Base-by-base conservation (phyloP, 2,797 vertebrate genomes). In the Anas flavirostris region DNA sequence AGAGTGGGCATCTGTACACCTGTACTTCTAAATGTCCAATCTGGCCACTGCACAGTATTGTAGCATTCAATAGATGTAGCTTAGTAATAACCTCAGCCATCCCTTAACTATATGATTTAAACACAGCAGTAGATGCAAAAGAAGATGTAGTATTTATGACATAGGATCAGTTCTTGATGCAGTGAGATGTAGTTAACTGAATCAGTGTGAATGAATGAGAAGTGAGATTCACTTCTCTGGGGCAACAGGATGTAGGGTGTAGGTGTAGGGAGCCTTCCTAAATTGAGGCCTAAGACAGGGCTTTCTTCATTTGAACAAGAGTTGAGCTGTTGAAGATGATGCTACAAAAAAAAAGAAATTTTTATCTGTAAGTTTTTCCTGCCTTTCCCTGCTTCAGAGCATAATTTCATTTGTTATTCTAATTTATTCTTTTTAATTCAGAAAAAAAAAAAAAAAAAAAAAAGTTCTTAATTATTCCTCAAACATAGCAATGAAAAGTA, bases 341-440 rank as follows among this genome's bases (percentile, higher is more conserved):
- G 31, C 31, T 79, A 73, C 22, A 43, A 90, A 9, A 43, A 41
- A 6, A 46, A 52, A 37, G 11, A 74, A 18, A 44, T 33, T 58
- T 92, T 31, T 79, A 31, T 41, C 18, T 64, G 16, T 68, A 68
- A 72, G 21, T 55, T 90, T 8, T 60, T 52, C 22, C 29, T 83
- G 19, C 7, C 10, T 84, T 72, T 82, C 33, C 22, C 7, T 70
- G 33, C 10, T 82, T 16, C 28, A 62, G 44, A 84, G 25, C 4
- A 25, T 55, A 79, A 58, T 86, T 93, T 93, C 2, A 78, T 60
- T 73, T 85, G 46, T 74, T 69, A 77, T 92, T 67, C 37, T 76
- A 66, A 76, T 62, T 70, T 67, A 64, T 33, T 81, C 6, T 31
- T 93, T 82, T 93, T 75, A 72, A 72, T 76, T 92, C 26, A 63